Evolutionary conservation across 2,888 invertebrate species (phyloP).

Genomic region (Subacronicta megacephala): DNA sequence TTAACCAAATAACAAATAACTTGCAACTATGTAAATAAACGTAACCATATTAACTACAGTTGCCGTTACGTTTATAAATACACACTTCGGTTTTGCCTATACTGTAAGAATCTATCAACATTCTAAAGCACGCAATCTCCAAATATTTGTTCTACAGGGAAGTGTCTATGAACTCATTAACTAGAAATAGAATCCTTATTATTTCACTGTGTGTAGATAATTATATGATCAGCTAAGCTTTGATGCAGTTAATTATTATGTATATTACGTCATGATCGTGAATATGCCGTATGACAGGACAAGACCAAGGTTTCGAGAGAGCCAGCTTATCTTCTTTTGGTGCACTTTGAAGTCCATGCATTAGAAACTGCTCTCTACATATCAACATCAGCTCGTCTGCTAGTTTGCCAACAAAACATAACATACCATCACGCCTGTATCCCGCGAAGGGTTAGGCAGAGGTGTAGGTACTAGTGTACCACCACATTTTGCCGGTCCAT

Average conservation of each 20-base stretch:
- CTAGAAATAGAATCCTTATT: slow-evolving; percentile 65
- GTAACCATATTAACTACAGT: background rate
- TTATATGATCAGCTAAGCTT: slow-evolving; percentile 34
- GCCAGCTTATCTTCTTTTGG: no score
- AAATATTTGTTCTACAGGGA: slow-evolving; percentile 42
- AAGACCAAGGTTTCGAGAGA: no score
- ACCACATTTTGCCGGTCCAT: no score
- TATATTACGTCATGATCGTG: no score
- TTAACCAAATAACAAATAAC: background rate
- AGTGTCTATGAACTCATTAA: slow-evolving; percentile 72
- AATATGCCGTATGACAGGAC: no score
- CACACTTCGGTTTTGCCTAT: slow-evolving; percentile 24
- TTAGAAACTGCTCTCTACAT: no score
- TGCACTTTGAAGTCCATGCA: no score
- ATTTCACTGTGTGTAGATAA: slow-evolving; percentile 33
- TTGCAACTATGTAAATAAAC: slow-evolving; percentile 15
- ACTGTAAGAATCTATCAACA: slow-evolving; percentile 45
- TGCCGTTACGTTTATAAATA: slow-evolving; percentile 26
- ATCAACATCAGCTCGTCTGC: no score
- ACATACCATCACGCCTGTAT: no score
- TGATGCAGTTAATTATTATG: slow-evolving; percentile 58
- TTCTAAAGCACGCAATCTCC: slow-evolving; percentile 37
- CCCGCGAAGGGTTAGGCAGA: no score
- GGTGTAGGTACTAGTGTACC: no score
- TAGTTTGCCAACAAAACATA: no score